A percentile compares a stretch with the other conserved stretches of the same genome.
phyloP scores from a whole-genome alignment of 1,140 invertebrate species.

The Asobara japonica region DNA sequence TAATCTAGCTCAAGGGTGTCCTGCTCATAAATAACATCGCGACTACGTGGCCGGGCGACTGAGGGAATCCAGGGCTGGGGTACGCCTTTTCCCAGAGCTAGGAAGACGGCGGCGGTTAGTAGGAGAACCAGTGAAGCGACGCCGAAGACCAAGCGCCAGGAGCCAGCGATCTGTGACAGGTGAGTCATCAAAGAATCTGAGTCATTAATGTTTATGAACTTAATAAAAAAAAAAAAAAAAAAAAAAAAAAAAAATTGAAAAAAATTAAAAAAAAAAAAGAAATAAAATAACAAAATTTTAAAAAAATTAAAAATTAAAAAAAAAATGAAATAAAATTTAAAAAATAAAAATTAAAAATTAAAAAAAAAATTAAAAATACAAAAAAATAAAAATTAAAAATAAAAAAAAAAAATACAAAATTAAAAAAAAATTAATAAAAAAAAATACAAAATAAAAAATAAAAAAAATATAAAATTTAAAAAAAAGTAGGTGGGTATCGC shows the following conservation, averaged over 20 bases:
- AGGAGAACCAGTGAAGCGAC: slow-evolving; percentile 68
- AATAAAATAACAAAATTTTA: too few species aligned
- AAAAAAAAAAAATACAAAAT: too few species aligned
- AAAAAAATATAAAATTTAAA: too few species aligned
- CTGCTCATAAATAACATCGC: slow-evolving; percentile 64
- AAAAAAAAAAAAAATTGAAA: neutral
- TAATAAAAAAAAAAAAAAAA: neutral
- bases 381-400: too few species aligned
- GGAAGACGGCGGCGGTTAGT: slow-evolving; percentile 67
- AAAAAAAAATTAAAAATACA: too few species aligned
- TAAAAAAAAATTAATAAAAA: too few species aligned
- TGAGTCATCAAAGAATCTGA: slow-evolving; percentile 24
- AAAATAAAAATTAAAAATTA: too few species aligned
- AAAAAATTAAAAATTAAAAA: too few species aligned
- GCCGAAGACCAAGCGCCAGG: slow-evolving; percentile 70
- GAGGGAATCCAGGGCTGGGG: slow-evolving; percentile 70
- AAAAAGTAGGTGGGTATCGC: too few species aligned
- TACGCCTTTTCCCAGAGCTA: slow-evolving; percentile 69
- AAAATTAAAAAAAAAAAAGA: too few species aligned
- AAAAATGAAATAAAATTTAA: too few species aligned
- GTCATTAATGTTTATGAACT: neutral
- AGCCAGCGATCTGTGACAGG: slow-evolving; percentile 66
- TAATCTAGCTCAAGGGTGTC: slow-evolving; percentile 61
- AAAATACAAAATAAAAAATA: too few species aligned
- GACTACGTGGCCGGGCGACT: slow-evolving; percentile 59